These are phyloP conservation scores for Clarias gariepinus DNA, from an alignment of 2,113 vertebrate genomes.

Conservation along the genomic window DNA sequence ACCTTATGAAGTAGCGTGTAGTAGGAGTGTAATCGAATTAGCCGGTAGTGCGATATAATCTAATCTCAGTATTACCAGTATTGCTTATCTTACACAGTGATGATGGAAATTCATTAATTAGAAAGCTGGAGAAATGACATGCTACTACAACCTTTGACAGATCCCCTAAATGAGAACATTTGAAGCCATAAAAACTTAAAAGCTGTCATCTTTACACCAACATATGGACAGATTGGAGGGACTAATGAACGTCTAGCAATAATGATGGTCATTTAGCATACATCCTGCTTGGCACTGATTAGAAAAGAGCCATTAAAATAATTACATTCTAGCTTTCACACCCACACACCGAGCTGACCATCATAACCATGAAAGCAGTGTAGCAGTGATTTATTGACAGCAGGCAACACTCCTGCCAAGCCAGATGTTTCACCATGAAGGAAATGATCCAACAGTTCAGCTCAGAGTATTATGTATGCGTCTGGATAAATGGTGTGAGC, in stretches of 20 bases:
- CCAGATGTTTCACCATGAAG: slow-evolving; percentile 28
- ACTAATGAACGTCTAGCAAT: slow-evolving; percentile 13
- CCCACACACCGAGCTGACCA: slow-evolving; percentile 14
- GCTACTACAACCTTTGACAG: slow-evolving; percentile 4
- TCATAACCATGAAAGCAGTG: neutral
- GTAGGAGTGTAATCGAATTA: too few species aligned
- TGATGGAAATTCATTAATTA: slow-evolving; percentile 28
- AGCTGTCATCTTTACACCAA: slow-evolving; percentile 16
- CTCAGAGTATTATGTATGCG: neutral
- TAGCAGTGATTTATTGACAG: slow-evolving; percentile 32
- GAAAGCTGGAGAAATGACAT: neutral
- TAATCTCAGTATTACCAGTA: neutral
- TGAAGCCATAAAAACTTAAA: slow-evolving; percentile 18
- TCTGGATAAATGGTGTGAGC: neutral
- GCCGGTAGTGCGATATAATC: neutral
- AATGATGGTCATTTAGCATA: slow-evolving; percentile 25
- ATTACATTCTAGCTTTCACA: slow-evolving; percentile 14
- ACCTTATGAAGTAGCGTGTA: too few species aligned
- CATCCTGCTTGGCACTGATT: neutral
- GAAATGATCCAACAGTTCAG: slow-evolving; percentile 24
- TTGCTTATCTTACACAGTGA: neutral
- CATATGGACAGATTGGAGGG: neutral
- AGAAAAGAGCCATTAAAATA: slow-evolving; percentile 35
- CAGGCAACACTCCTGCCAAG: slow-evolving; percentile 22
- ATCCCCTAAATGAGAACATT: slow-evolving; percentile 21